Conservation (phyloP, 1,140 invertebrate genomes). For the Heliconius hermathena region DNA sequence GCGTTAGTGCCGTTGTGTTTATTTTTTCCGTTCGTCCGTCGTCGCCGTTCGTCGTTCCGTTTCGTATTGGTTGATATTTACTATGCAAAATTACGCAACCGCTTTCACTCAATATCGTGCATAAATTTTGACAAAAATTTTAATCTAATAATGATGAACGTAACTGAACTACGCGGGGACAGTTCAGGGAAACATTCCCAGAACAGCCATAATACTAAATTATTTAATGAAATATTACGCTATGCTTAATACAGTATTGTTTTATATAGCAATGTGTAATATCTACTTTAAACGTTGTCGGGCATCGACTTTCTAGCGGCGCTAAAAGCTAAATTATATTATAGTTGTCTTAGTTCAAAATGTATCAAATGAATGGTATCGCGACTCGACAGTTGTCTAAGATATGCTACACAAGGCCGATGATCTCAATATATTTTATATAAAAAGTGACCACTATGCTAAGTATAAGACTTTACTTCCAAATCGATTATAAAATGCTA, state of each 20-base stretch:
- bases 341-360: conserved; percentile 8
- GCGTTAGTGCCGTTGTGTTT: conserved; percentile 14
- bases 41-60: too few species aligned
- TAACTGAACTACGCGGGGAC: background rate
- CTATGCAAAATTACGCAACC: background rate
- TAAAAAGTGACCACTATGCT: conserved; percentile 14
- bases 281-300: background rate
- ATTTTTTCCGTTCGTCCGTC: background rate
- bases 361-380: background rate
- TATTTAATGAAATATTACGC: conserved; percentile 8
- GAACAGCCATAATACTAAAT: conserved; percentile 3
- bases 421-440: conserved; percentile 11
- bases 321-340: conserved; percentile 10
- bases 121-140: conserved; percentile 3
- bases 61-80: background rate
- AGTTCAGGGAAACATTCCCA: background rate
- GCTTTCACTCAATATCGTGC: background rate
- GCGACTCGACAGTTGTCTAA: conserved; percentile 8
- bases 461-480: conserved; percentile 6
- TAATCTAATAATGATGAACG: background rate
- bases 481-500: conserved; percentile 7
- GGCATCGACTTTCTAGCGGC: background rate
- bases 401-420: conserved; percentile 8
- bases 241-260: conserved; percentile 7
- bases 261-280: background rate